Evolutionary conservation across 2,888 invertebrate species (phyloP), one percentile per base, ranked within the genome.

Genomic region (Epiperipatus broadwayi): DNA sequence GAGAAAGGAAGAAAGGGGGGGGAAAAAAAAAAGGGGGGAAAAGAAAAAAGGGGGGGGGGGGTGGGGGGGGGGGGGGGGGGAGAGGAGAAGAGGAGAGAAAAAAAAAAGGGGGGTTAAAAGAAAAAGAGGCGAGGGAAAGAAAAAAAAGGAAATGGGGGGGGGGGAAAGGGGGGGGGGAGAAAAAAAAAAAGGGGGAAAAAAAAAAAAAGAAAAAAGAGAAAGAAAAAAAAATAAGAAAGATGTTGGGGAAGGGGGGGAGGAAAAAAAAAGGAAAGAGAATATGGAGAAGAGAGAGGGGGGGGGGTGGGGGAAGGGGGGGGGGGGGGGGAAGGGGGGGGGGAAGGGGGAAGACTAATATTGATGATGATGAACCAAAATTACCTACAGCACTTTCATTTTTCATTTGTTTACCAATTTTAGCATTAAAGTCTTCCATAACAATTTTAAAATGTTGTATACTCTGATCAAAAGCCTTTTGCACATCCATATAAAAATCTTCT

Each of bases 1-100:
- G 50, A 15, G 52, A 55, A 45, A 41, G 33, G 14, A n/a, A n/a
- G n/a, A 25, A 25, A n/a, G 8, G n/a, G 8, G n/a, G 8, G 25
- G 8, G n/a, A 8, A 25, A 8, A 25, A 25, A 25, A 25, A n/a
- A 8, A n/a, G n/a, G 25, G n/a, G 8, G 25, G 25, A 25, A n/a
- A 25, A n/a, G n/a, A n/a, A 25, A n/a, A 8, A 25, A n/a, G n/a
- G 25, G n/a, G 25, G n/a, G 25, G 8, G n/a, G 25, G n/a, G 8
- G 25, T 8, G 25, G n/a, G n/a, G n/a, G n/a, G n/a, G n/a, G n/a
- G n/a, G n/a, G n/a, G n/a, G n/a, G n/a, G n/a, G n/a, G n/a, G n/a
- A 25, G 25, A 25, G 25, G n/a, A n/a, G n/a, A n/a, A 25, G 25
- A 25, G 25, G n/a, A n/a, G n/a, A 25, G 25, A 25, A n/a, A 25